A percentile compares a stretch with the other conserved stretches of the same genome.
Evolutionary conservation across 2,113 vertebrate genomes (phyloP).

Genomic region (Oceanodroma tethys): DNA sequence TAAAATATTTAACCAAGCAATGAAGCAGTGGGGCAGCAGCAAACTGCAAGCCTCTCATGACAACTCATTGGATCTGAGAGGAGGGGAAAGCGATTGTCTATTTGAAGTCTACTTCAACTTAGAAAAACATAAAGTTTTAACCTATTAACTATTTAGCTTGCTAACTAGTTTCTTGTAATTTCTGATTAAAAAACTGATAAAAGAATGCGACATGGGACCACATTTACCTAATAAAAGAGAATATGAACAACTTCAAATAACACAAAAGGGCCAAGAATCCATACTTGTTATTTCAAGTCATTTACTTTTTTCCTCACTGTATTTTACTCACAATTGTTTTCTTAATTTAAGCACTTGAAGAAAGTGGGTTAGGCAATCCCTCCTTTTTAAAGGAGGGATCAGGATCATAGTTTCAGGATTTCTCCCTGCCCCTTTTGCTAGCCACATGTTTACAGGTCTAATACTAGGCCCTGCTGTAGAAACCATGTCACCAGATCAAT

Average conservation of each 20-base stretch:
- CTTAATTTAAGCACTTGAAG: background rate
- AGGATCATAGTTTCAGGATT: background rate
- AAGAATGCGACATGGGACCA: background rate
- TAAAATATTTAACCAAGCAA: background rate
- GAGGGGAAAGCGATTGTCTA: background rate
- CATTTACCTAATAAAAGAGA: background rate
- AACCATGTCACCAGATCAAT: background rate
- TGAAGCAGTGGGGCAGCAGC: background rate
- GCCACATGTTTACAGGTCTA: background rate
- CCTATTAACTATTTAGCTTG: background rate
- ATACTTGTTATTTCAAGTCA: background rate
- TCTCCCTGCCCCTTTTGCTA: background rate
- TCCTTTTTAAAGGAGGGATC: background rate
- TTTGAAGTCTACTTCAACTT: background rate
- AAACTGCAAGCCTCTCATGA: background rate
- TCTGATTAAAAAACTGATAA: background rate
- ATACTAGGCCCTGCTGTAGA: background rate
- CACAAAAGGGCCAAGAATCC: background rate
- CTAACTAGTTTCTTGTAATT: background rate
- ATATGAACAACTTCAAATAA: background rate
- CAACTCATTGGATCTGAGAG: background rate
- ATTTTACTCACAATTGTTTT: background rate
- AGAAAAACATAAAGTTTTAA: background rate
- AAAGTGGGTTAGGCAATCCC: background rate
- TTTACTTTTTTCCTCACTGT: background rate